Evolutionary conservation across 2,888 invertebrate genomes (phyloP).

Genomic region (Polydrusus tereticollis): DNA sequence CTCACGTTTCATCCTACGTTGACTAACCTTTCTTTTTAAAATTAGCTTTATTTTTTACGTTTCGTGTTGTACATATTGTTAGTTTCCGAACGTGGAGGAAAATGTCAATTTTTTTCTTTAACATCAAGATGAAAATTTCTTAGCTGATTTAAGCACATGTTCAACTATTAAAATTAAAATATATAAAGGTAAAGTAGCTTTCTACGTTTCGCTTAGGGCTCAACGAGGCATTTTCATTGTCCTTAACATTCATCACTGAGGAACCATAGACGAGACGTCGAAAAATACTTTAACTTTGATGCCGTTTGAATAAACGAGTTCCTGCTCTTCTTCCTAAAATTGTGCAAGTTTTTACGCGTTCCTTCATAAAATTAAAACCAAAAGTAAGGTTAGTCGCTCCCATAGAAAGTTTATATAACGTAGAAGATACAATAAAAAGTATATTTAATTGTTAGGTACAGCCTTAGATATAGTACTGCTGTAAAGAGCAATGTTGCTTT

Average conservation of each 20-base stretch:
- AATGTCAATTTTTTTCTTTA: neutral
- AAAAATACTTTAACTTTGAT: no score
- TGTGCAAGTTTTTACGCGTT: neutral
- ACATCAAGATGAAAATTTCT: no score
- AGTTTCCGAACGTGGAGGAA: neutral
- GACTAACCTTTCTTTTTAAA: slow-evolving; percentile 30
- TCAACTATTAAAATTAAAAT: no score
- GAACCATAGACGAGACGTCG: no score
- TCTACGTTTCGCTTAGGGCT: no score
- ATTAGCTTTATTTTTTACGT: slow-evolving; percentile 1
- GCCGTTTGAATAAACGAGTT: no score
- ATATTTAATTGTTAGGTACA: slow-evolving; percentile 66
- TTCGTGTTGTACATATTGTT: slow-evolving; percentile 21
- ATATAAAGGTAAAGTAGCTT: no score
- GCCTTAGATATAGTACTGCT: slow-evolving; percentile 65
- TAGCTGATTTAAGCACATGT: no score
- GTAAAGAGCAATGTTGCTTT: slow-evolving; percentile 68
- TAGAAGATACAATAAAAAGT: slow-evolving; percentile 53
- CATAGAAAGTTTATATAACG: slow-evolving; percentile 46
- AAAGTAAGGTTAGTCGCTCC: slow-evolving; percentile 43
- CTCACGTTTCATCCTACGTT: slow-evolving; percentile 33
- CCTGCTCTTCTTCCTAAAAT: no score
- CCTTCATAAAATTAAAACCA: neutral
- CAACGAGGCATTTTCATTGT: no score
- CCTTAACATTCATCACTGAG: no score